phyloP scores from a whole-genome alignment of 2,113 vertebrate species.

The Nibea coibor region DNA sequence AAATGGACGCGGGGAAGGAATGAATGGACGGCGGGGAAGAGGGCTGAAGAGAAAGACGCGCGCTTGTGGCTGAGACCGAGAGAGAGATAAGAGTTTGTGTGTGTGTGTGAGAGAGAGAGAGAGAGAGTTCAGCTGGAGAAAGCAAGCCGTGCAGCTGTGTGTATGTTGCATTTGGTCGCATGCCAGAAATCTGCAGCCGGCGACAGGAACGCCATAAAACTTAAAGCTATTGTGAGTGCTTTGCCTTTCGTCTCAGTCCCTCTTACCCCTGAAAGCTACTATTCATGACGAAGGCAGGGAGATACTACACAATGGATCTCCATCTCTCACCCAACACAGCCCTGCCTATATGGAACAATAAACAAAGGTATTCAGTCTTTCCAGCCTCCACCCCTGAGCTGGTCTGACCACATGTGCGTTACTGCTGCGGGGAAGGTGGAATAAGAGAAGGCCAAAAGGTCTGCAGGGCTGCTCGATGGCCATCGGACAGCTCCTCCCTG shows the following conservation, averaged over 20 bases:
- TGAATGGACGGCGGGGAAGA: slow-evolving; percentile 54
- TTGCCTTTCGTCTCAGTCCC: slow-evolving; percentile 53
- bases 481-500: not conserved
- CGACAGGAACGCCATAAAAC: slow-evolving; percentile 75
- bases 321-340: slow-evolving; percentile 75
- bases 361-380: slow-evolving; percentile 76
- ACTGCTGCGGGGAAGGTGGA: slow-evolving; percentile 50
- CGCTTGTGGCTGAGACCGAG: slow-evolving; percentile 37
- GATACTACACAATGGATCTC: slow-evolving; percentile 76
- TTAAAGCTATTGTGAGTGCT: slow-evolving; percentile 78
- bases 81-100: slow-evolving; percentile 61
- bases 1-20: slow-evolving; percentile 64
- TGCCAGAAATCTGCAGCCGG: slow-evolving; percentile 71
- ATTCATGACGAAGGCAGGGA: slow-evolving; percentile 80
- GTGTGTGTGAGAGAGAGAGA: slow-evolving; percentile 23
- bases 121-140: slow-evolving; percentile 50
- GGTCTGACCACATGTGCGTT: slow-evolving; percentile 37
- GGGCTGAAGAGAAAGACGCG: slow-evolving; percentile 49
- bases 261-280: slow-evolving; percentile 76
- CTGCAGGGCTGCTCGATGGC: not conserved
- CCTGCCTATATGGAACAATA: slow-evolving; percentile 79
- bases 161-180: slow-evolving; percentile 68
- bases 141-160: slow-evolving; percentile 69
- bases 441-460: slow-evolving; percentile 46
- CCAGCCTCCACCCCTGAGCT: slow-evolving; percentile 65